phyloP scores from a whole-genome alignment of 2,797 vertebrate genomes.

The Ibycter americanus region DNA sequence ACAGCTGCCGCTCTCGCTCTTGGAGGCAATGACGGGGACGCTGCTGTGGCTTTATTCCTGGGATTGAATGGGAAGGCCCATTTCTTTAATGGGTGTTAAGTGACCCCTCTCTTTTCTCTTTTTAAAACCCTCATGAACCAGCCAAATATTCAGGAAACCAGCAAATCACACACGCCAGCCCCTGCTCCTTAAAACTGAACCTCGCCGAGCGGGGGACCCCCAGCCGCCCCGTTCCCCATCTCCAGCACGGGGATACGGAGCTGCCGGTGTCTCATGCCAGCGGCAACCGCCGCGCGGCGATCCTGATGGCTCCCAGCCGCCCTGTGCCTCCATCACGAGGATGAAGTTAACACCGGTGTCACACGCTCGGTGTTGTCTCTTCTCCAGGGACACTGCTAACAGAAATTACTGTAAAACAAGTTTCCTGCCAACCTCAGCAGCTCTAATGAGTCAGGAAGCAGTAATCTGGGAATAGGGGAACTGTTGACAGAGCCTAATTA shows the following conservation, averaged over 20 bases:
- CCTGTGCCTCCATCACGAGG: not conserved
- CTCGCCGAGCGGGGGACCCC: not conserved
- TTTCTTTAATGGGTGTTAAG: not conserved
- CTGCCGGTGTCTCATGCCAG: not conserved
- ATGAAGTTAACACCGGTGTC: not conserved
- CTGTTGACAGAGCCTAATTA: constrained; percentile 65
- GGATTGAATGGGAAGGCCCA: not conserved
- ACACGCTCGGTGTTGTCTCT: not conserved
- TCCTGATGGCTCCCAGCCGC: not conserved
- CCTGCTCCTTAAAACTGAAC: not conserved
- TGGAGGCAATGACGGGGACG: not conserved
- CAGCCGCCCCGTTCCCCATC: not conserved
- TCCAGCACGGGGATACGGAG: not conserved
- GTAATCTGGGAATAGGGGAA: constrained; percentile 56
- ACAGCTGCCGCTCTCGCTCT: not conserved
- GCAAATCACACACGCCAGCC: not conserved
- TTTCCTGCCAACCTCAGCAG: constrained; percentile 55
- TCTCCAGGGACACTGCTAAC: constrained; percentile 52
- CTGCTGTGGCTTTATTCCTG: not conserved
- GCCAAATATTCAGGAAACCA: not conserved
- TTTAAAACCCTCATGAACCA: not conserved
- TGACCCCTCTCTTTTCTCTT: not conserved
- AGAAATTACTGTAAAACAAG: constrained; percentile 64
- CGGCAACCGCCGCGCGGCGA: fast-evolving
- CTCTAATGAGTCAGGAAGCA: constrained; percentile 74